Evolutionary conservation across 2,888 invertebrate genomes (phyloP).

Genomic region (Apamea anceps): DNA sequence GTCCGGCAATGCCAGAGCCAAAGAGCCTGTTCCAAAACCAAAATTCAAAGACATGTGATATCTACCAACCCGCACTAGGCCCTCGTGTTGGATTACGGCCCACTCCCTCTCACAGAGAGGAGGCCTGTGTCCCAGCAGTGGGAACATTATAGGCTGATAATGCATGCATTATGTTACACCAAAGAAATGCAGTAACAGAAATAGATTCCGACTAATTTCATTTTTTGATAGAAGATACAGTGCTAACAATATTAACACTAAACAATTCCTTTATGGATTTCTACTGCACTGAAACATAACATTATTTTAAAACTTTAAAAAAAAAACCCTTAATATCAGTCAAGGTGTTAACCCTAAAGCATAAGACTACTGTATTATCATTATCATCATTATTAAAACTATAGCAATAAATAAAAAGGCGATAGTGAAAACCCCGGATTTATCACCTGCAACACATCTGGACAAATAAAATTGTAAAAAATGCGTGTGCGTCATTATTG

Average conservation of each 20-base stretch:
- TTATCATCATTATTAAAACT: constrained; percentile 32
- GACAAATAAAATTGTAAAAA: constrained; percentile 44
- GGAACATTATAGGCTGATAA: not conserved
- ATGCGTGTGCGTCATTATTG: constrained; percentile 30
- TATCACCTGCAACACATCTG: constrained; percentile 58
- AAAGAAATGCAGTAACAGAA: not conserved
- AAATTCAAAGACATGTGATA: no score
- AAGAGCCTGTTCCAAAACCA: no score
- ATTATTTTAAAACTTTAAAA: not conserved
- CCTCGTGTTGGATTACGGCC: not conserved
- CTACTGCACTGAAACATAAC: not conserved
- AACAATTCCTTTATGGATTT: not conserved
- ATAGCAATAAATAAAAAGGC: constrained; percentile 30
- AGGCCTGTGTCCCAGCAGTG: not conserved
- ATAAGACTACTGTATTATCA: constrained; percentile 15
- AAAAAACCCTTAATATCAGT: constrained; percentile 3
- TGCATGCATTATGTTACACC: not conserved
- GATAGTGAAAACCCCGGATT: constrained; percentile 34
- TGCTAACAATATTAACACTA: no score
- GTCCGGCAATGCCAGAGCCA: no score
- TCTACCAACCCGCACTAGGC: not conserved
- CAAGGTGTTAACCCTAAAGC: constrained; percentile 34
- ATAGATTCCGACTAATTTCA: not conserved
- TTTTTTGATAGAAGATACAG: not conserved
- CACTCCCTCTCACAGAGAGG: not conserved